Evolutionary conservation across 2,888 invertebrate genomes (phyloP).

Genomic region (Stenotaenia linearis): DNA sequence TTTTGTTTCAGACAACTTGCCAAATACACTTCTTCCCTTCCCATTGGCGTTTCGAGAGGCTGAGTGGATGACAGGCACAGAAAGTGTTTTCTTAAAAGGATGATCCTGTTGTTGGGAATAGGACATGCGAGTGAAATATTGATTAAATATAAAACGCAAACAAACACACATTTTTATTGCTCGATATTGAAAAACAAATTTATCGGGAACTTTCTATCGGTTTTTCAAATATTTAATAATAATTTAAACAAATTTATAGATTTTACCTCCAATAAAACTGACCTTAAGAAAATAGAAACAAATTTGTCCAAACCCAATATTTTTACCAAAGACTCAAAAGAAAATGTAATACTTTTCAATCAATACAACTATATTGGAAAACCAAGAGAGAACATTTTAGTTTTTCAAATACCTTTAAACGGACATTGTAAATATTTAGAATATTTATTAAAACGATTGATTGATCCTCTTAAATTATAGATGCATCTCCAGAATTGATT

Average conservation of each 20-base stretch:
- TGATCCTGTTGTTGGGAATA: not conserved
- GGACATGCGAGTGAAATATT: not conserved
- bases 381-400: not conserved
- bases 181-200: not conserved
- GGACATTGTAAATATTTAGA: too few species aligned
- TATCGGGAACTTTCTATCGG: not conserved
- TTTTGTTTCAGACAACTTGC: not conserved
- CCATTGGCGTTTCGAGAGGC: not conserved
- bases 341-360: not conserved
- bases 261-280: not conserved
- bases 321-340: not conserved
- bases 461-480: slow-evolving; percentile 51
- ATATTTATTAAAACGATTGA: too few species aligned
- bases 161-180: not conserved
- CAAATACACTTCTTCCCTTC: not conserved
- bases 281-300: not conserved
- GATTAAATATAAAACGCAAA: not conserved
- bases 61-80: not conserved
- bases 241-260: not conserved
- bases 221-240: too few species aligned
- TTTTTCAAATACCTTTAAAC: too few species aligned
- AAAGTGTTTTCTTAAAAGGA: not conserved
- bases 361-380: not conserved
- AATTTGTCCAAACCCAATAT: not conserved
- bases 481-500: slow-evolving; percentile 66